phyloP scores from a whole-genome alignment of 2,797 vertebrate genomes.

The Phalanger gymnotis region DNA sequence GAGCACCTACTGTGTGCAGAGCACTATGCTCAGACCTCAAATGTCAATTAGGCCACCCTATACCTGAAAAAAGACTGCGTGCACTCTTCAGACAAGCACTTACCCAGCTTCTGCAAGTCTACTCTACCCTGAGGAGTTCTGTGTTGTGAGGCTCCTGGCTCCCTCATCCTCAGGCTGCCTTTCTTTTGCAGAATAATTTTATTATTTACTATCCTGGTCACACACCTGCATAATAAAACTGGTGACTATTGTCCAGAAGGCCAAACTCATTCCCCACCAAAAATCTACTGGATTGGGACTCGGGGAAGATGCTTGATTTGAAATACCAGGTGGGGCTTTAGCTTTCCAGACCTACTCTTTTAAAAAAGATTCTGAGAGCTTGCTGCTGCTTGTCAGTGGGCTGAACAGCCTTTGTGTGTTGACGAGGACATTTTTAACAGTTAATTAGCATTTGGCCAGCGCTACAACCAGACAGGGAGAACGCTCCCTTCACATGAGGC shows the following conservation, averaged over 20 bases:
- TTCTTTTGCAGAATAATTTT: background rate
- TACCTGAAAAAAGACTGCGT: background rate
- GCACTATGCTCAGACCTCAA: background rate
- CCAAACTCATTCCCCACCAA: background rate
- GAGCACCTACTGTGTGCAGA: background rate
- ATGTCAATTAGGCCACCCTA: background rate
- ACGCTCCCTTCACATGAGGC: conserved; percentile 51
- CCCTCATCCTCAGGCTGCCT: background rate
- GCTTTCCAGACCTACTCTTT: conserved; percentile 60
- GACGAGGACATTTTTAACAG: conserved; percentile 77
- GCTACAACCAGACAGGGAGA: conserved; percentile 4
- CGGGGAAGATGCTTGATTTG: conserved; percentile 61
- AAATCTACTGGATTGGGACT: background rate
- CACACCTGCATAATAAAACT: background rate
- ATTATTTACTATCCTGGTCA: background rate
- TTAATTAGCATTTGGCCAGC: conserved; percentile 79
- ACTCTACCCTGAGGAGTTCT: background rate
- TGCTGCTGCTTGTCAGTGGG: conserved; percentile 66
- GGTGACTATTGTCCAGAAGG: background rate
- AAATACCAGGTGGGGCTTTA: conserved; percentile 50
- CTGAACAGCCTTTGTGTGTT: conserved; percentile 62
- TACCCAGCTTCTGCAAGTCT: background rate
- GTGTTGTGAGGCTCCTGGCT: background rate
- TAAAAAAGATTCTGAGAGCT: conserved; percentile 49
- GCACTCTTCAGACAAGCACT: background rate